Conservation (phyloP, 2,888 invertebrate genomes). For the Tetragnatha montana region DNA sequence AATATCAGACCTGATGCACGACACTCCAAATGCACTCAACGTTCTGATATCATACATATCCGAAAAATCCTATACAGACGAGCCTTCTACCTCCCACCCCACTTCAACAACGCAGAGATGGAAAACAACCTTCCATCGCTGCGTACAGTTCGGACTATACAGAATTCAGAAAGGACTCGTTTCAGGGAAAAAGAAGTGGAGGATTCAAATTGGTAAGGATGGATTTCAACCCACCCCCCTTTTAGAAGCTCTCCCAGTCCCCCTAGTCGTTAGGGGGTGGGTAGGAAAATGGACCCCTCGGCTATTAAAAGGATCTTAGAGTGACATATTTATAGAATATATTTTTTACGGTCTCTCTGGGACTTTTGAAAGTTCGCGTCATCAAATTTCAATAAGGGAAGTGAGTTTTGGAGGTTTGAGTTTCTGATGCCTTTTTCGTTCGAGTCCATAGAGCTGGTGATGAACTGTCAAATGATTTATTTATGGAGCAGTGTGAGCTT, state of each 20-base stretch:
- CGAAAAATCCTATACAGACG: not conserved
- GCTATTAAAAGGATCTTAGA: constrained; percentile 62
- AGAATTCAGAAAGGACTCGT: not conserved
- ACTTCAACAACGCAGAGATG: not conserved
- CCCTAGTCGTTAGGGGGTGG: constrained; percentile 24
- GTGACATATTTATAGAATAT: constrained; percentile 64
- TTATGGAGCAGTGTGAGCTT: not conserved
- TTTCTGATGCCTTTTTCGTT: not conserved
- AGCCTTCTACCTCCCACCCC: not conserved
- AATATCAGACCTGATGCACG: no score
- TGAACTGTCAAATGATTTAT: constrained; percentile 14
- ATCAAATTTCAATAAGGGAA: constrained; percentile 60
- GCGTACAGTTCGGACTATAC: not conserved
- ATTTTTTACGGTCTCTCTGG: constrained; percentile 46
- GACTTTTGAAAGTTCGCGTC: constrained; percentile 60
- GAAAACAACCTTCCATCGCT: not conserved
- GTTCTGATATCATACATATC: no score
- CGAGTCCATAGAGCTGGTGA: not conserved
- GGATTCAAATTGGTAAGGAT: constrained; percentile 23
- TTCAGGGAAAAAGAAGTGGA: constrained; percentile 10
- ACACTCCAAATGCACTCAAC: no score
- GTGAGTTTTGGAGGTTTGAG: not conserved
- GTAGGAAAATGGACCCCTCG: constrained; percentile 28
- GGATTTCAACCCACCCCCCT: constrained; percentile 25
- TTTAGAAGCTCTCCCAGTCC: constrained; percentile 10